phyloP scores from a whole-genome alignment of 1,140 invertebrate species.

The Paralvinella palmiformis region DNA sequence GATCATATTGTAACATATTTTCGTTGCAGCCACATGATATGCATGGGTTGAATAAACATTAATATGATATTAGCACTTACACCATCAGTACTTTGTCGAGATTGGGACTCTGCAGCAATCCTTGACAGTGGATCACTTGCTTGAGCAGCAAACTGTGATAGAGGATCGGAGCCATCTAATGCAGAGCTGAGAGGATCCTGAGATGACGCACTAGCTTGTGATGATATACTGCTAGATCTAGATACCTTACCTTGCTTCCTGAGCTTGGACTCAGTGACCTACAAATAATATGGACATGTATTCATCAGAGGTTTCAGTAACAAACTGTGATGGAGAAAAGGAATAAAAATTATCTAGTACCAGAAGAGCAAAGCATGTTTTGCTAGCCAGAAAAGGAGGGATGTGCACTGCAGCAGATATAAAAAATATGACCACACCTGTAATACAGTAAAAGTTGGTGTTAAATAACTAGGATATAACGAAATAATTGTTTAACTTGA shows the following conservation, averaged over 20 bases:
- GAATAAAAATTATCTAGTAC: too few relatives aligned
- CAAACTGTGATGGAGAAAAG: too few relatives aligned
- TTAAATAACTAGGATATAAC: too few relatives aligned
- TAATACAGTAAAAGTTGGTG: too few relatives aligned
- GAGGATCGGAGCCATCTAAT: slow-evolving; percentile 67
- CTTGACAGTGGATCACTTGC: slow-evolving; percentile 50
- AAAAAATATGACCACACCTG: too few relatives aligned
- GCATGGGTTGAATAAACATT: background rate
- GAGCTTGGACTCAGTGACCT: too few relatives aligned
- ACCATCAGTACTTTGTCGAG: slow-evolving; percentile 7
- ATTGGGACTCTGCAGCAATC: slow-evolving; percentile 25
- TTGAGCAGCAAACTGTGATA: slow-evolving; percentile 62
- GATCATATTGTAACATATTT: background rate
- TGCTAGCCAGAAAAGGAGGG: too few relatives aligned
- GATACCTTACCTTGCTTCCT: slow-evolving; percentile 20
- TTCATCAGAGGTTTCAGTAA: too few relatives aligned
- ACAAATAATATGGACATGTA: too few relatives aligned
- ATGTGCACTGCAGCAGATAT: too few relatives aligned
- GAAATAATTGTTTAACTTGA: too few relatives aligned
- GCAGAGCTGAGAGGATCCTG: slow-evolving; percentile 58
- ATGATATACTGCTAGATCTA: slow-evolving; percentile 8
- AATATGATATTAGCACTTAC: background rate
- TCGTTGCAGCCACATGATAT: background rate
- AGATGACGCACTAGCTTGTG: slow-evolving; percentile 30
- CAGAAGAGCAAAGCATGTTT: too few relatives aligned